Percentiles rank a stretch among this genome's conserved stretches.
Conservation (phyloP, 1,140 invertebrate species). For the Bombus vancouverensis region DNA sequence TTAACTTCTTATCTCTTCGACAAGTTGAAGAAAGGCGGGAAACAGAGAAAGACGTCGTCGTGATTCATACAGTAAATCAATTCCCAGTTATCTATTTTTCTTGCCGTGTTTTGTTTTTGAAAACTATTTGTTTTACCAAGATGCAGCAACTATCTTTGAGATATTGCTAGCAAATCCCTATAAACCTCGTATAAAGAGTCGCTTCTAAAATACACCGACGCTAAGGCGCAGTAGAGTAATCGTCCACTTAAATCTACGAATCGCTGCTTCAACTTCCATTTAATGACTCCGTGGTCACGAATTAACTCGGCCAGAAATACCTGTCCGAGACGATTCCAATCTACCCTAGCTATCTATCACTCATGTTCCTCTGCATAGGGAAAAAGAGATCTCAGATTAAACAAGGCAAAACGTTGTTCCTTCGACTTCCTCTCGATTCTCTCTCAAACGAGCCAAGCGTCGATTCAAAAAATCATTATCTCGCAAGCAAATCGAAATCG, state of each 20-base stretch:
- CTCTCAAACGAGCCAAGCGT: not conserved
- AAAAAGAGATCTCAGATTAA: not conserved
- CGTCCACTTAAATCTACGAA: slow-evolving; percentile 1
- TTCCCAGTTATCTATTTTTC: not conserved
- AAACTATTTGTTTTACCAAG: not conserved
- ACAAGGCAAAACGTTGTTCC: not conserved
- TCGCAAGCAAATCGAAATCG: not conserved
- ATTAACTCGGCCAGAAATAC: slow-evolving; percentile 35
- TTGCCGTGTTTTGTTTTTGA: too few species aligned
- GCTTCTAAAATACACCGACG: not conserved
- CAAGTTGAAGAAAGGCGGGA: too few species aligned
- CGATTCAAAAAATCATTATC: not conserved
- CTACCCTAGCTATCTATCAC: slow-evolving; percentile 3
- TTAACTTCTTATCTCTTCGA: too few species aligned
- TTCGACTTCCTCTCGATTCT: too few species aligned
- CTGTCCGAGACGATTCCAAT: slow-evolving; percentile 36
- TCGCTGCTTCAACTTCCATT: slow-evolving; percentile 5
- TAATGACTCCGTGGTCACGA: slow-evolving; percentile 4
- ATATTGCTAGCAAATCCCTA: not conserved
- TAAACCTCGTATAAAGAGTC: not conserved
- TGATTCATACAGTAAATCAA: too few species aligned
- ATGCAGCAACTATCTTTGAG: not conserved
- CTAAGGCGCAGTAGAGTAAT: not conserved
- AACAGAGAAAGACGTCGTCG: too few species aligned
- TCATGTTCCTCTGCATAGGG: not conserved